phyloP scores from a whole-genome alignment of 2,888 invertebrate genomes.

The Andricus quercusramuli region DNA sequence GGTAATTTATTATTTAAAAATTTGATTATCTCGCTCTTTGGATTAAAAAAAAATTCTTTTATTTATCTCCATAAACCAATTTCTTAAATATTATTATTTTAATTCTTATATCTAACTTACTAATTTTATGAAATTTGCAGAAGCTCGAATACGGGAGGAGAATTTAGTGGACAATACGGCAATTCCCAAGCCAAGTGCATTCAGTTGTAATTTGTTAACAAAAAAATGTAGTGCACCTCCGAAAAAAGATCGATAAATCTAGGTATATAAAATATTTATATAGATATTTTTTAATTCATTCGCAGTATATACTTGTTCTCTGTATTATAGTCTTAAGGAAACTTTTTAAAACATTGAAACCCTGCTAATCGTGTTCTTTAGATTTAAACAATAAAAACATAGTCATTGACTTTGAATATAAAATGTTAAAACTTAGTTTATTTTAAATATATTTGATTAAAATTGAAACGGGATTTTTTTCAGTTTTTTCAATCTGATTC shows the following conservation, averaged over 20 bases:
- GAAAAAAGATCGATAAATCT: not conserved
- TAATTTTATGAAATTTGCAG: slow-evolving; percentile 9
- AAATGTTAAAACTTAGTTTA: no score
- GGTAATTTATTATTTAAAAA: slow-evolving; percentile 77
- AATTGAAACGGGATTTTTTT: not conserved
- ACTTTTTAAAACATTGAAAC: not conserved
- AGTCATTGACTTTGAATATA: no score
- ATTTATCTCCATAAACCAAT: no score
- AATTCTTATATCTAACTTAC: not conserved
- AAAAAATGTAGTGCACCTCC: not conserved
- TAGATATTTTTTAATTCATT: not conserved
- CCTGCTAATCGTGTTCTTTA: not conserved
- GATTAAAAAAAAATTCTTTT: no score
- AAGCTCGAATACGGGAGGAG: not conserved
- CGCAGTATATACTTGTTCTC: not conserved
- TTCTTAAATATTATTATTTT: no score
- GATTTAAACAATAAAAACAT: not conserved
- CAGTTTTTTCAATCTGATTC: not conserved
- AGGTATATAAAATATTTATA: slow-evolving; percentile 7
- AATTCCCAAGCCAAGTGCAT: not conserved
- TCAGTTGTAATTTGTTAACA: slow-evolving; percentile 19
- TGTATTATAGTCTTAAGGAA: not conserved
- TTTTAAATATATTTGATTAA: not conserved
- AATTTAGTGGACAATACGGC: slow-evolving; percentile 13
- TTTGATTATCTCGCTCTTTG: no score